Conservation (phyloP, 2,113 vertebrate genomes). For the Eulacestoma nigropectus region DNA sequence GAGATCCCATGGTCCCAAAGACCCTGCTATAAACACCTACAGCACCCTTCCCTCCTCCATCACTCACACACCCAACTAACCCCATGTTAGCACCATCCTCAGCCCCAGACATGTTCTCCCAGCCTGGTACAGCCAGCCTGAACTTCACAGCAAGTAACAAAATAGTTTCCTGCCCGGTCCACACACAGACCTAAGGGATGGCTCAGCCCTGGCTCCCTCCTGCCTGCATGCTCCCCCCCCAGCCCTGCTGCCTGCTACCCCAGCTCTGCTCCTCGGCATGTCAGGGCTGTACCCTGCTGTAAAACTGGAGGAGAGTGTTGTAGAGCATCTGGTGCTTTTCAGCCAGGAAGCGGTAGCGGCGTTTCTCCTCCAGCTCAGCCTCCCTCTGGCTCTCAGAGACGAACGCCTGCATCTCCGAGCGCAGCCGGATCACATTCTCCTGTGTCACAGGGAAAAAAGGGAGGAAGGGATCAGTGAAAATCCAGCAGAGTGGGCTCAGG, state of each 20-base stretch:
- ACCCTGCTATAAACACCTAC: background rate
- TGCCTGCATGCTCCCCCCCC: background rate
- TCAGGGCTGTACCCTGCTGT: conserved; percentile 65
- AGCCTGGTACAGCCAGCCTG: background rate
- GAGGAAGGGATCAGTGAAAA: background rate
- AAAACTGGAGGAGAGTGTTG: conserved; percentile 74
- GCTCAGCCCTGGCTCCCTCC: background rate
- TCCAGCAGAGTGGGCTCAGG: background rate
- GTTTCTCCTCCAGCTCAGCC: conserved; percentile 87
- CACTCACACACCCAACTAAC: background rate
- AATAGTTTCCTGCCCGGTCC: background rate
- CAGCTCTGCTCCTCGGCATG: rapidly evolving
- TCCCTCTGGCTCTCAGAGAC: conserved; percentile 81
- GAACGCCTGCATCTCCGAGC: conserved; percentile 80
- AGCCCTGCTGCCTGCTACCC: background rate
- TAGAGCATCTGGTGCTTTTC: conserved; percentile 87
- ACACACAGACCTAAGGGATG: background rate
- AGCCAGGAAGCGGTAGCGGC: conserved; percentile 91
- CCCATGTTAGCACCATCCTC: background rate
- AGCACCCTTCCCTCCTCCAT: background rate
- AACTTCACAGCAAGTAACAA: background rate
- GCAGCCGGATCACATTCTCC: conserved; percentile 75
- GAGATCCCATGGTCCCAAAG: background rate
- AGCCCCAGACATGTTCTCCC: background rate
- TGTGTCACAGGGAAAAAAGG: background rate